These are phyloP conservation scores for Tetanocera ferruginea DNA, from an alignment of 2,888 invertebrate species.

Conservation along the genomic window DNA sequence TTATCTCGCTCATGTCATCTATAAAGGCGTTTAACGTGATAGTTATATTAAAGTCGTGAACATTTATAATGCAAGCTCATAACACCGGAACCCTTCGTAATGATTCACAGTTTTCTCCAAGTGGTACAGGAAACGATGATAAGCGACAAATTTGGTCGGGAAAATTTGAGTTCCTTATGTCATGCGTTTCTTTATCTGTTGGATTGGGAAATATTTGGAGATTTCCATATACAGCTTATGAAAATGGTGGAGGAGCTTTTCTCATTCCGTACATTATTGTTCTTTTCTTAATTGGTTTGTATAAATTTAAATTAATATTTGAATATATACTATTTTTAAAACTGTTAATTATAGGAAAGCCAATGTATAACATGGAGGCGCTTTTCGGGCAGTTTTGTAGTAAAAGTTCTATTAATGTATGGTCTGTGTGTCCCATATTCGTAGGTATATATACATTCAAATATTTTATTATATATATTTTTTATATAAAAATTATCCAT, in stretches of 20 bases:
- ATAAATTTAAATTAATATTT: not conserved
- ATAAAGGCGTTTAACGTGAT: no score
- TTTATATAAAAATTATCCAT: not conserved
- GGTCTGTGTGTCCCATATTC: not conserved
- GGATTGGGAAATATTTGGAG: constrained; percentile 82
- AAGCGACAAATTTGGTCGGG: constrained; percentile 72
- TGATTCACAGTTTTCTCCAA: no score
- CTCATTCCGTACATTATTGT: constrained; percentile 81
- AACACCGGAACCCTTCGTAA: no score
- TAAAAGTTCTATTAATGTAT: constrained; percentile 4
- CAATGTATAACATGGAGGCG: not conserved
- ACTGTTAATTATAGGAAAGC: not conserved
- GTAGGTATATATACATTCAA: not conserved
- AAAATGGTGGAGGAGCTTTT: constrained; percentile 82
- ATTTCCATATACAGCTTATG: constrained; percentile 76
- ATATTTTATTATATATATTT: no score
- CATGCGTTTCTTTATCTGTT: constrained; percentile 81
- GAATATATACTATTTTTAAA: no score
- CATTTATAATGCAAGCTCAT: no score
- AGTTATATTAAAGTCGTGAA: no score
- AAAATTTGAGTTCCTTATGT: constrained; percentile 80
- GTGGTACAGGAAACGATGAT: no score
- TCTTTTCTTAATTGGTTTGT: constrained; percentile 73
- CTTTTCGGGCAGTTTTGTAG: not conserved
- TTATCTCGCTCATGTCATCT: no score